A percentile compares a stretch with the other conserved stretches of the same genome.
Conservation (phyloP, 1,140 invertebrate genomes). For the Medauroidea extradentata region DNA sequence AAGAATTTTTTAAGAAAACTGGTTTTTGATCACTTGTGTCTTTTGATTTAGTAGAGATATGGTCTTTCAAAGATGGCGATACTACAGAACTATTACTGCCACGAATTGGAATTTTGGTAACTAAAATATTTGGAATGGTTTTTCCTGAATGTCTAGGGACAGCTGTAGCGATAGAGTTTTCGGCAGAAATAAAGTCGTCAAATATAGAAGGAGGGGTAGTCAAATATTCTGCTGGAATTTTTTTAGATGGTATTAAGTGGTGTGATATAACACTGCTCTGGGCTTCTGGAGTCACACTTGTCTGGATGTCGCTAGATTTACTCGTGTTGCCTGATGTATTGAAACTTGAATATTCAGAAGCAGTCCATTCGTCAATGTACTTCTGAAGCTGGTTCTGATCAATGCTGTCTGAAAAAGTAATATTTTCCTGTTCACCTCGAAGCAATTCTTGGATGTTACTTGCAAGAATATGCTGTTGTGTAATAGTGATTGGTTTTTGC, state of each 20-base stretch:
- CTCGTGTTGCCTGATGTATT: slow-evolving; percentile 40
- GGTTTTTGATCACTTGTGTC: too few relatives aligned
- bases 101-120: too few relatives aligned
- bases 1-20: too few relatives aligned
- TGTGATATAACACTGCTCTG: slow-evolving; percentile 46
- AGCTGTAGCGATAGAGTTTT: neutral
- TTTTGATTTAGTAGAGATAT: too few relatives aligned
- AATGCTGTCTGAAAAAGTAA: slow-evolving; percentile 42
- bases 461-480: slow-evolving; percentile 36
- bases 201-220: slow-evolving; percentile 50
- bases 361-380: slow-evolving; percentile 80
- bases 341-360: slow-evolving; percentile 57
- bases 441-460: slow-evolving; percentile 36
- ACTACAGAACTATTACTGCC: too few relatives aligned
- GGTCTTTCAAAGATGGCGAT: too few relatives aligned
- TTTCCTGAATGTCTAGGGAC: neutral
- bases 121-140: too few relatives aligned
- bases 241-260: slow-evolving; percentile 52
- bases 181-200: slow-evolving; percentile 1
- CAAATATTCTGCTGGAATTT: slow-evolving; percentile 73
- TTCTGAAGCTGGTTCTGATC: slow-evolving; percentile 70
- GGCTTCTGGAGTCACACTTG: slow-evolving; percentile 24
- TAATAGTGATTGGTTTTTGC: slow-evolving; percentile 36
- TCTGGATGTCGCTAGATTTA: slow-evolving; percentile 30
- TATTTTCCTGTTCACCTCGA: slow-evolving; percentile 31